A percentile compares a stretch with the other conserved stretches of the same genome.
Evolutionary conservation across 2,797 vertebrate genomes (phyloP).

Genomic region (Graptemys geographica): DNA sequence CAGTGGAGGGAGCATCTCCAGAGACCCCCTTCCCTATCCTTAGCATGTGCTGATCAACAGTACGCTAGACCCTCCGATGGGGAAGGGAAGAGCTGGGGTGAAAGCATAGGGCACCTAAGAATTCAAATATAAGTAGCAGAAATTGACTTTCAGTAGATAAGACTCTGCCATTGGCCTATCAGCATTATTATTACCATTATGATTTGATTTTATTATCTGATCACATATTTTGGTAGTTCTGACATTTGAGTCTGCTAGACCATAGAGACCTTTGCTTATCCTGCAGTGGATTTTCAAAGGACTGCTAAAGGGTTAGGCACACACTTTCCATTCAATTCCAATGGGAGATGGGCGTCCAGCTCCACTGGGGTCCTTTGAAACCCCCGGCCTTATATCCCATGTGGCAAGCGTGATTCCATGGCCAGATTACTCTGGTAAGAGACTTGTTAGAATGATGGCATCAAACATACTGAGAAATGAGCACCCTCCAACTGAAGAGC

Average conservation of each 20-base stretch:
- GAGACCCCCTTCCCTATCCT: neutral
- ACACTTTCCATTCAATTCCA: neutral
- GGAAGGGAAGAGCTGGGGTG: neutral
- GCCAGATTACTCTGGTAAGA: no score
- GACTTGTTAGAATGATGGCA: neutral
- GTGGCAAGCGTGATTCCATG: no score
- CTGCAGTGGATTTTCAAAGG: neutral
- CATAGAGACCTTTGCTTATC: neutral
- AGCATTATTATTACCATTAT: neutral
- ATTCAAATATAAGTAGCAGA: neutral
- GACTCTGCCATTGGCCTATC: neutral
- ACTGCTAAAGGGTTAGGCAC: neutral
- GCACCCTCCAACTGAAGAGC: no score
- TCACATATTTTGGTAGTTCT: neutral
- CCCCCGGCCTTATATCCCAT: neutral
- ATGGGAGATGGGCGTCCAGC: neutral
- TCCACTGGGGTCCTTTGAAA: neutral
- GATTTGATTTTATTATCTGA: neutral
- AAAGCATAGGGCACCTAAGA: neutral
- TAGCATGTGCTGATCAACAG: neutral
- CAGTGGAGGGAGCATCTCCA: neutral
- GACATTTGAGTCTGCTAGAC: neutral
- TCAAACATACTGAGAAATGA: neutral
- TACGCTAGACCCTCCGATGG: neutral
- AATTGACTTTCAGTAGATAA: neutral